Evolutionary conservation across 2,888 invertebrate species (phyloP), one percentile per base, ranked within the genome.

Genomic region (Apomyelois bistriatella): DNA sequence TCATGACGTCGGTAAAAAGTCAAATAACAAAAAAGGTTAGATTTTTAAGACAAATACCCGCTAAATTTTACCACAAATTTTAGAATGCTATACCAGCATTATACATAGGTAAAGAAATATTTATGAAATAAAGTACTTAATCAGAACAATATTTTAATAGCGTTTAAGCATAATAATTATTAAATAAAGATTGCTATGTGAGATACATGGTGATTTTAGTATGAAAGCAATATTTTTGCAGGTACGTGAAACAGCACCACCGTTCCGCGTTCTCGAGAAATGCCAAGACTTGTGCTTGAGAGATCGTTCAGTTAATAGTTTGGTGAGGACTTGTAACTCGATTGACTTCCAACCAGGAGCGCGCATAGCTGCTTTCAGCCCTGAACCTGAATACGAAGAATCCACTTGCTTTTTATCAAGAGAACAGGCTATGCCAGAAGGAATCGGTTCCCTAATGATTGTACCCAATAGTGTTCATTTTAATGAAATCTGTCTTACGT

Each of bases 341-440:
- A 97, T 97, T 64, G 97, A 97, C 82, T 97, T 97, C 75, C 96
- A 96, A 81, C 97, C 97, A 0, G 97, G 97, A 53, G 95, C 95
- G 61, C 92, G 96, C 37, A 95, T 96, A 60, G 95, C 96, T 32
- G 95, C 95, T 0, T 96, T 95, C 68, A 95, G 95, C 61, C 94
- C 94, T 6, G 93, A 93, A 59, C 94, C 96, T 0, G 96, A 96
- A 71, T 97, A 95, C 72, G 97, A 97, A 72, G 97, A 97, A 73
- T 96, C 96, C 9, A 95, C 95, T 12, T 97, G 97, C 73, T 97
- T 96, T 76, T 82, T 97, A 59, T 96, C 96, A 0, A 91, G 95
- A 35, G 97, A 97, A 76, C 96, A 96, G 68, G 95, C 96, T 0
- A 94, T 94, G 50, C 97, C 97, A 0, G 97, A 97, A 83, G 97